Conservation (phyloP, 1,140 invertebrate species). For the Drosophila mauritiana region DNA sequence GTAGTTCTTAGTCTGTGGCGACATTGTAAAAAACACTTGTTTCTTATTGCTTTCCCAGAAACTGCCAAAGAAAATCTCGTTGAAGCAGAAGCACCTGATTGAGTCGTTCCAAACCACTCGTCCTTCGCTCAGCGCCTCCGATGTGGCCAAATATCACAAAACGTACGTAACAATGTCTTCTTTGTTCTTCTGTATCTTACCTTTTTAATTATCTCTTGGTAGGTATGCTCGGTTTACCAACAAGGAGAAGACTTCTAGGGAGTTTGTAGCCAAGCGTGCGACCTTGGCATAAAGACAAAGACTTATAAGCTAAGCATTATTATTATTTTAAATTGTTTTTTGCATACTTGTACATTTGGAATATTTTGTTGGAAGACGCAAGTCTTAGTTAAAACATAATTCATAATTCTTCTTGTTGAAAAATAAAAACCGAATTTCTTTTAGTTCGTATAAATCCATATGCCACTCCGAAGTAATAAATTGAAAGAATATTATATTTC, state of each 20-base stretch:
- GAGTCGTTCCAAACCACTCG: slow-evolving; percentile 58
- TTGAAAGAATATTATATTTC: too few species aligned
- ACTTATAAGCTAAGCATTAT: slow-evolving; percentile 50
- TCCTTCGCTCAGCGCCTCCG: slow-evolving; percentile 6
- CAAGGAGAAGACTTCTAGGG: slow-evolving; percentile 70
- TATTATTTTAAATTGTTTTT: slow-evolving; percentile 15
- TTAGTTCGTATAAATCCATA: not conserved
- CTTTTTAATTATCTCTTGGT: not conserved
- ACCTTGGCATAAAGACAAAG: slow-evolving; percentile 17
- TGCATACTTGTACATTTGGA: slow-evolving; percentile 15
- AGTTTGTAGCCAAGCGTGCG: slow-evolving; percentile 10
- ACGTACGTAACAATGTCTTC: slow-evolving; percentile 52
- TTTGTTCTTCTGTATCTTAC: not conserved
- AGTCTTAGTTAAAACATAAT: slow-evolving; percentile 31
- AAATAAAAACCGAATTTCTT: slow-evolving; percentile 59
- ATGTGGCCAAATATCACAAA: slow-evolving; percentile 68
- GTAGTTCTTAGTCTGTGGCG: not conserved
- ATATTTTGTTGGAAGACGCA: slow-evolving; percentile 4
- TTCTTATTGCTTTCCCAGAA: slow-evolving; percentile 58
- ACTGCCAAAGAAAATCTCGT: slow-evolving; percentile 75
- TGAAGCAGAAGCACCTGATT: slow-evolving; percentile 79
- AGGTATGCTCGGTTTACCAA: slow-evolving; percentile 75
- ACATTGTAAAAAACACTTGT: slow-evolving; percentile 53
- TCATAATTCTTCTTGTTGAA: slow-evolving; percentile 39
- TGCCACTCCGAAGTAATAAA: too few species aligned